phyloP scores from a whole-genome alignment of 2,797 vertebrate species.

The Trachurus trachurus region DNA sequence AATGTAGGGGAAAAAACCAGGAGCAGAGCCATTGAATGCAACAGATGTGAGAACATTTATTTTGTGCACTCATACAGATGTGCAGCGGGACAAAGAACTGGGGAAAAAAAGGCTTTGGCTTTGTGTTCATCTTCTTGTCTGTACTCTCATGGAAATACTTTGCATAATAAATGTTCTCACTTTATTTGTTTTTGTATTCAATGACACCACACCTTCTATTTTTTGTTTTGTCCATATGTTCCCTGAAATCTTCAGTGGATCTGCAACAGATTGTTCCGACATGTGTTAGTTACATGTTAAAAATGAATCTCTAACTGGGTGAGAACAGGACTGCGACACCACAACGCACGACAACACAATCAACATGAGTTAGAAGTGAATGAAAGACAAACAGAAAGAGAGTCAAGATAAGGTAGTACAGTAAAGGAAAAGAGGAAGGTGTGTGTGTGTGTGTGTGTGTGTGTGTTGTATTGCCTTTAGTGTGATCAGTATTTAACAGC shows the following conservation, averaged over 20 bases:
- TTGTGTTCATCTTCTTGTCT: background rate
- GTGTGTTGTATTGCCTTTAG: slow-evolving; percentile 30
- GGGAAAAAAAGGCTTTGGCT: background rate
- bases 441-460: background rate
- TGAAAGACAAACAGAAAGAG: background rate
- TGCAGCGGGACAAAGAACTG: no score
- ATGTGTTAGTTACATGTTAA: background rate
- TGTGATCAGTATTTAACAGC: slow-evolving; percentile 14
- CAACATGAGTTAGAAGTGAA: background rate
- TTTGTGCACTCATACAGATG: background rate
- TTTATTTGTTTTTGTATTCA: background rate
- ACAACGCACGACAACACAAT: background rate
- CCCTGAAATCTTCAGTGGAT: rapidly evolving
- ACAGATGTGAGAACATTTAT: background rate
- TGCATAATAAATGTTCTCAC: background rate
- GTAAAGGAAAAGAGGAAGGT: background rate
- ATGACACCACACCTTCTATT: background rate
- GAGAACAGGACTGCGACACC: background rate
- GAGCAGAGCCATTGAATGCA: background rate
- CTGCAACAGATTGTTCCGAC: background rate
- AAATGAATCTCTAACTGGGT: background rate
- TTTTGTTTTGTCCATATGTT: background rate
- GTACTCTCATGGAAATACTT: slow-evolving; percentile 2
- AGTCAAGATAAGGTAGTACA: background rate
- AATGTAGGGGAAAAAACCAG: background rate